Evolutionary conservation across 2,797 vertebrate genomes (phyloP), one percentile per base, ranked within the genome.

Genomic region (Molossus alvarezi): DNA sequence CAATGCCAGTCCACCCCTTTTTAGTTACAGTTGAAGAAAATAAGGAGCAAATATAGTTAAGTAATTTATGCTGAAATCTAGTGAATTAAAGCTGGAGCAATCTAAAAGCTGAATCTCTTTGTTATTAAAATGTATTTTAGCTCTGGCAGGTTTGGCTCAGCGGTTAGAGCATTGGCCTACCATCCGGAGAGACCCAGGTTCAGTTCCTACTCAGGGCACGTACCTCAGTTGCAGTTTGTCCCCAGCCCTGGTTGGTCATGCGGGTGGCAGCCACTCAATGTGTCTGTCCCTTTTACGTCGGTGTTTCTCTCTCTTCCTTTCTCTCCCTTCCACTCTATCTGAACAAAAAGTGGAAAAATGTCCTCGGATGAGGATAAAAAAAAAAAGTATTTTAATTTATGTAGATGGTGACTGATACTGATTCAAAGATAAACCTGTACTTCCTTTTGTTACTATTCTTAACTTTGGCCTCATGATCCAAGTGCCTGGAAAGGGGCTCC

Each of bases 21-120:
- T 65, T 14, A 58, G 5, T 86, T 69, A 86, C 10, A 82, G 14
- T 55, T 88, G n/a, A 58, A 58, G 37, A 92, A 91, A 96, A 58
- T 72, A 45, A 41, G 48, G 20, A 87, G 21, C 60, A 95, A 94
- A 95, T 89, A 48, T 53, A 33, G 33, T 71, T 85, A 57, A 75
- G 72, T 71, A 41, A 58, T 51, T 80, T 93, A 6, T 69, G 60
- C 51, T 93, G 81, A 72, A 37, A 82, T 75, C 33, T 51, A 84
- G 0, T 41, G 27, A 62, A 9, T 82, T 71, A 85, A 95, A 90
- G 29, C 27, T 29, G 76, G 29, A 75, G 25, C 25, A 60, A 2
- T 2, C 29, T 91, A 13, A 94, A 85, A 62, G 13, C 14, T 29
- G 1, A 0, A 17, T 90, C 13, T 11, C 13, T 88, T 92, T 45